Conservation (phyloP, 2,888 invertebrate genomes). For the Linnaemya vulpina region DNA sequence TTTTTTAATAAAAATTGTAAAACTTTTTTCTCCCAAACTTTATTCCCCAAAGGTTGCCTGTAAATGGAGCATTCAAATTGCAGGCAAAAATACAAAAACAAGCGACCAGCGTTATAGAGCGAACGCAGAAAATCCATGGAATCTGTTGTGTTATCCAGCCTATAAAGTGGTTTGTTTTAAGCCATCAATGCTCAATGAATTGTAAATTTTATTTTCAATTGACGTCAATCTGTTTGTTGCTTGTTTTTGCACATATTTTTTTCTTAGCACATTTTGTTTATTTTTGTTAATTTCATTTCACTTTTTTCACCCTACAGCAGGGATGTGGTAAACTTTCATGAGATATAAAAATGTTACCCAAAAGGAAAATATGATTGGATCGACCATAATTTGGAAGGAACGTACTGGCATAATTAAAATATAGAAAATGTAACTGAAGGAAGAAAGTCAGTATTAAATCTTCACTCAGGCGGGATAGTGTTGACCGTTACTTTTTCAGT, state of each 20-base stretch:
- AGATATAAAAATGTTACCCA: not conserved
- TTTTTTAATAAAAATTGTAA: slow-evolving; percentile 35
- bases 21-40: slow-evolving; percentile 25
- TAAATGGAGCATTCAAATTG: slow-evolving; percentile 18
- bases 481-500: too few relatives aligned
- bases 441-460: too few relatives aligned
- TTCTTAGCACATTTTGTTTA: slow-evolving; percentile 43
- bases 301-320: slow-evolving; percentile 29
- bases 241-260: slow-evolving; percentile 27
- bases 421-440: too few relatives aligned
- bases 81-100: not conserved
- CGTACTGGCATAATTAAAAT: too few relatives aligned
- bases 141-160: slow-evolving; percentile 57
- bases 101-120: not conserved
- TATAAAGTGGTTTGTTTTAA: slow-evolving; percentile 61
- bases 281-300: slow-evolving; percentile 40
- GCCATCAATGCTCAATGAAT: slow-evolving; percentile 76
- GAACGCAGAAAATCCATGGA: not conserved
- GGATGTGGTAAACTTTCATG: not conserved
- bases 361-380: too few relatives aligned
- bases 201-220: slow-evolving; percentile 77
- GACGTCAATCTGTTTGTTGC: slow-evolving; percentile 75
- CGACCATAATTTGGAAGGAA: too few relatives aligned
- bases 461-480: too few relatives aligned
- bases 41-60: slow-evolving; percentile 52